These are phyloP conservation scores for Eutrigla gurnardus DNA, from an alignment of 2,797 vertebrate genomes.

Conservation along the genomic window DNA sequence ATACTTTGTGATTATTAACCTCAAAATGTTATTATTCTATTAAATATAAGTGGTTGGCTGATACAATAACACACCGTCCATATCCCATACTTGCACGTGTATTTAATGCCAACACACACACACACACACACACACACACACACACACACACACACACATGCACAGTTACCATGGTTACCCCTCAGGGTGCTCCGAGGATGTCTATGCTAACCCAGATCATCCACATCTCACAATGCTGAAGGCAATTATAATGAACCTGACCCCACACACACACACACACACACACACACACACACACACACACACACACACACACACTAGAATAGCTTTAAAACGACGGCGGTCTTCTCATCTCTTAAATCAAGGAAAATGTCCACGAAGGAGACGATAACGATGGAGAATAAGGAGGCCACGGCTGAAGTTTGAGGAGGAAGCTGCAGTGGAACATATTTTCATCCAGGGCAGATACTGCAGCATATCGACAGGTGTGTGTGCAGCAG, in stretches of 20 bases:
- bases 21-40: too few relatives aligned
- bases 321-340: conserved; percentile 12
- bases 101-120: background rate
- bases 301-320: background rate
- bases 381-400: too few relatives aligned
- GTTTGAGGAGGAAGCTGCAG: conserved; percentile 17
- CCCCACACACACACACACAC: background rate
- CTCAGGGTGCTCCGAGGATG: conserved; percentile 20
- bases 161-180: conserved; percentile 64
- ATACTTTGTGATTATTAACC: too few relatives aligned
- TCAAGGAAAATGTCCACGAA: too few relatives aligned
- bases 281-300: background rate
- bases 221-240: conserved; percentile 48
- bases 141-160: background rate
- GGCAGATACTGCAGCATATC: conserved; percentile 32
- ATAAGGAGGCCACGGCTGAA: background rate
- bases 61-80: conserved; percentile 6
- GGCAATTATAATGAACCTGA: conserved; percentile 51
- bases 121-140: too few relatives aligned
- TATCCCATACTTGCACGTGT: background rate
- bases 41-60: background rate
- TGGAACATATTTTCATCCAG: background rate
- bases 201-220: conserved; percentile 49
- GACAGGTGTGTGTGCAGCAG: conserved; percentile 2
- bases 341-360: too few relatives aligned